Conservation (phyloP, 2,888 invertebrate species). For the Drosophila peninsularis region DNA sequence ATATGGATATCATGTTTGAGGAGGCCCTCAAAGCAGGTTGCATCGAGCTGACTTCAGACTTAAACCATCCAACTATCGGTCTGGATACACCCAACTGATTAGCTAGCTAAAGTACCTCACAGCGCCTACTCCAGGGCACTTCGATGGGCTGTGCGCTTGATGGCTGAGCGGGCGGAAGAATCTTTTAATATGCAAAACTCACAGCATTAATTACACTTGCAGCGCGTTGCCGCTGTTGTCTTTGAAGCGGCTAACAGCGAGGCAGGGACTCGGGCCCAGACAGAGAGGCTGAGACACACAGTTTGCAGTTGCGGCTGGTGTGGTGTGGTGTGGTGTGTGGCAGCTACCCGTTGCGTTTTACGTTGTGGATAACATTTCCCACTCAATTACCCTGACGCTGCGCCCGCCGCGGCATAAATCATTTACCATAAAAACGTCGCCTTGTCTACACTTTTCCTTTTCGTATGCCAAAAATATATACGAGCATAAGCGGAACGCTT, state of each 20-base stretch:
- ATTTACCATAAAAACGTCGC: slow-evolving; percentile 78
- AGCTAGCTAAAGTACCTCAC: slow-evolving; percentile 22
- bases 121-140: slow-evolving; percentile 4
- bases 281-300: not conserved
- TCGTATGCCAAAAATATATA: slow-evolving; percentile 71
- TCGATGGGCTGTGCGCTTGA: slow-evolving; percentile 34
- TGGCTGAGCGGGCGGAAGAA: slow-evolving; percentile 33
- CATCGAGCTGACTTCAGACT: no score
- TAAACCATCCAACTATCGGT: not conserved
- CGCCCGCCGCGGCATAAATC: slow-evolving; percentile 73
- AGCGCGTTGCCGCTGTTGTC: slow-evolving; percentile 64
- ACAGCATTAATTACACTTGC: slow-evolving; percentile 80
- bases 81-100: not conserved
- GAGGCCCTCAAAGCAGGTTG: no score
- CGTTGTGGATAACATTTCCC: slow-evolving; percentile 68
- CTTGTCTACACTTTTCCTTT: slow-evolving; percentile 78
- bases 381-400: slow-evolving; percentile 77
- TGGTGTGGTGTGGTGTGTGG: slow-evolving; percentile 3
- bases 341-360: not conserved
- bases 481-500: slow-evolving; percentile 64
- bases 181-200: slow-evolving; percentile 77
- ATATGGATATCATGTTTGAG: no score
- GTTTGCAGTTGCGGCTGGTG: slow-evolving; percentile 1
- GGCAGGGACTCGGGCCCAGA: slow-evolving; percentile 35
- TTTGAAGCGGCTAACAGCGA: slow-evolving; percentile 75